Evolutionary conservation across 30 jellyfish, hydroid and myxozoan genomes (phyloP), one percentile per base, ranked within the genome.

Genomic region (Aurelia coerulea): DNA sequence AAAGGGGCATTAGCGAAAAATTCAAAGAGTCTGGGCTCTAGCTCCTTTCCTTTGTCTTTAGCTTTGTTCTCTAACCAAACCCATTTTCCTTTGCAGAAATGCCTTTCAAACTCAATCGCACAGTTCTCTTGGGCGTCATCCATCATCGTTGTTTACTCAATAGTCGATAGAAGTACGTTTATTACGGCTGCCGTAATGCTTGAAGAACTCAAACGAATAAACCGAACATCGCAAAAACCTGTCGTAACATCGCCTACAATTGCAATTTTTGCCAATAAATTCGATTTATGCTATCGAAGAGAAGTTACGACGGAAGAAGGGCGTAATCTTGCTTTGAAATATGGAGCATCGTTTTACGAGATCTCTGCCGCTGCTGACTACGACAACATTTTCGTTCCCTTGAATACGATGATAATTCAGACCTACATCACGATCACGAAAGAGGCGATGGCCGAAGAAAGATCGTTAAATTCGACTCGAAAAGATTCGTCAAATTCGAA

Each of bases 301-400:
- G 97, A 75, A 80, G 91, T 94, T 12, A 4, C 95, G 23, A 73
- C 81, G 1, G 96, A 89, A 53, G 99, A 94, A 67, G 99, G 97
- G 33, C 85, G 90, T n/a, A 85, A 80, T 5, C 84, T 94, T 5
- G 99, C 99, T 29, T 52, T 68, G 42, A 58, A 62, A 63, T 80
- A 83, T 70, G 95, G 95, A 35, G 97, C 96, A 31, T 72, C 90
- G 34, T 94, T 88, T 69, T 82, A 95, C 78, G 99, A 94, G 77
- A 70, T 89, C 72, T 94, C 99, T 1, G 99, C 99, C 5, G 83
- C 99, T 15, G 85, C 80, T 5, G 99, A 94, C 73, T 94, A 62
- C 65, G 90, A 88, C 42, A 90, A 96, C 16, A 81, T 88, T 14
- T 84, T 64, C 81, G 68, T 71, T 15, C 96, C 96, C 14, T 69